Conservation (phyloP, 2,888 invertebrate species). For the Phyllotreta cruciferae region DNA sequence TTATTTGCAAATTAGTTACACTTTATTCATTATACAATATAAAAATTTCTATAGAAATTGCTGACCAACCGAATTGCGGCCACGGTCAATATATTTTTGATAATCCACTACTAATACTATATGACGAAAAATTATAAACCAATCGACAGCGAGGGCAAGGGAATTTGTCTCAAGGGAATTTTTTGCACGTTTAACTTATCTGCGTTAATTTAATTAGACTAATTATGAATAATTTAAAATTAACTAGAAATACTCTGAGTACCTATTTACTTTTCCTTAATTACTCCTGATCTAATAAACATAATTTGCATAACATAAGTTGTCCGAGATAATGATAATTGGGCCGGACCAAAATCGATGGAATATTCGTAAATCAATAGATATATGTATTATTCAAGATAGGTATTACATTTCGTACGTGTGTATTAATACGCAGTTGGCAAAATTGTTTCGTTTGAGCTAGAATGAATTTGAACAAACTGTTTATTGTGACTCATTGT, state of each 20-base stretch:
- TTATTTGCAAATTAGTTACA: slow-evolving; percentile 24
- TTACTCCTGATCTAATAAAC: too few relatives aligned
- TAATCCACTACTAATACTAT: slow-evolving; percentile 5
- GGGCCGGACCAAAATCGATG: background rate
- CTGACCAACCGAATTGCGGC: slow-evolving; percentile 18
- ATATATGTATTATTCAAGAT: background rate
- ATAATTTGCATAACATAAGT: too few relatives aligned
- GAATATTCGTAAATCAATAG: background rate
- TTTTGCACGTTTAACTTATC: background rate
- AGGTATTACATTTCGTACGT: slow-evolving; percentile 12
- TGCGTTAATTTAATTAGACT: too few relatives aligned
- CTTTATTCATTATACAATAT: slow-evolving; percentile 18
- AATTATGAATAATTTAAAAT: too few relatives aligned
- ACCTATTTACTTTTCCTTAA: too few relatives aligned
- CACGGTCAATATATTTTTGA: slow-evolving; percentile 31
- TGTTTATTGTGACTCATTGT: slow-evolving; percentile 37
- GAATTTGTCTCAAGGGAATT: slow-evolving; percentile 3
- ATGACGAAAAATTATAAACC: background rate
- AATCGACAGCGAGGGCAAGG: slow-evolving; percentile 12
- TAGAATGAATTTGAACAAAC: slow-evolving; percentile 27
- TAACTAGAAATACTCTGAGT: too few relatives aligned
- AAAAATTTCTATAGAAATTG: slow-evolving; percentile 17
- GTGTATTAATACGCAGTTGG: slow-evolving; percentile 28
- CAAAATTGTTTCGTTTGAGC: slow-evolving; percentile 24
- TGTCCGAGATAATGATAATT: too few relatives aligned